Base-by-base conservation (phyloP, 2,888 invertebrate genomes). In the Papilio protenor region DNA sequence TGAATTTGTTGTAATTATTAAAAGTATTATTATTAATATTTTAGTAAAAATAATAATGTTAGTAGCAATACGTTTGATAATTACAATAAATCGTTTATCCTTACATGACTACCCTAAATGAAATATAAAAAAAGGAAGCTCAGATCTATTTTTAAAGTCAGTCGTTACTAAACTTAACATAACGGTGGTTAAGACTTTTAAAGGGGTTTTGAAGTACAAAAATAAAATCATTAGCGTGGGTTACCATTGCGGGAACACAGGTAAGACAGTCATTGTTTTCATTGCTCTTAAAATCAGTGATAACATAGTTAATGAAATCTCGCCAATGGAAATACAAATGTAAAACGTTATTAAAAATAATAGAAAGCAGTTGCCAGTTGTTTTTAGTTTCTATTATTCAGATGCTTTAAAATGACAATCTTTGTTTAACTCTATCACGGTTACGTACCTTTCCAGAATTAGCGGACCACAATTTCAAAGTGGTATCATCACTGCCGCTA, bases 401-500 rank as follows among this genome's bases (percentile, higher is more conserved):
- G 59, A 14, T 27, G n/a, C 14, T 27, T 27, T 27, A 61, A 61
- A 61, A 61, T 27, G 6, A 16, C 27, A 61, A 27, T 27, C 61
- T 23, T 61, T 16, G 27, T 27, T 64, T 33, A n/a, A 40, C 64
- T 40, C 18, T 64, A 59, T 45, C 14, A 21, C 69, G 10, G 18
- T 64, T 23, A 75, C 81, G 83, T 91, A 98, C 98, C 96, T 98
- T 98, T 87, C 99, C 99, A 18, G 98, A 98, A 23, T 97, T 96
- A 1, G 99, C 98, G 2, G 98, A 98, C 99, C 99, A 99, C 59
- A 99, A 98, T 95, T 99, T 99, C 33, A 99, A 96, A 0, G 99
- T 99, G 90, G 99, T 99, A 89, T 99, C 99, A 92, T 99, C 99
- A 5, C 99, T 99, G 40, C 99, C 99, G 86, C 99, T 99, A 59